Percentiles rank a stretch among this genome's conserved stretches.
These are phyloP conservation scores for Dendrocincla tyrannina DNA, from an alignment of 2,797 vertebrate genomes.

Conservation along the genomic window DNA sequence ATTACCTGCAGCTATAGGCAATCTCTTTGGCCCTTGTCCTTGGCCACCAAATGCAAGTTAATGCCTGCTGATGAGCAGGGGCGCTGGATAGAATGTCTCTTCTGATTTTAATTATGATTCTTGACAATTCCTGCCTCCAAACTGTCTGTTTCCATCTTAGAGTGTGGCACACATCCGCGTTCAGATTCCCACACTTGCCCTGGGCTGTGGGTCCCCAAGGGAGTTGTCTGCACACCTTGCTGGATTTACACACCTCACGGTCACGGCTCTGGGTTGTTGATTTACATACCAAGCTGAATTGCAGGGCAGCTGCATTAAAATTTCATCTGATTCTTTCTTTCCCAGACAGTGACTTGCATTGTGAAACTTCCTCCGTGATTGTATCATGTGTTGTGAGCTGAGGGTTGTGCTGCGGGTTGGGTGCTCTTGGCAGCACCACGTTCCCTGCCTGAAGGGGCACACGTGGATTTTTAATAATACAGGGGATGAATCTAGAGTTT, in stretches of 20 bases:
- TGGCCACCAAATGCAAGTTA: background rate
- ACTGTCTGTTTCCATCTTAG: background rate
- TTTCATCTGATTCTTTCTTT: background rate
- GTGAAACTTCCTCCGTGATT: background rate
- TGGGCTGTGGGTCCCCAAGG: background rate
- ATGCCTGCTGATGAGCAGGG: background rate
- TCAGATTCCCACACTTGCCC: background rate
- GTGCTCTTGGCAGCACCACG: fast-evolving
- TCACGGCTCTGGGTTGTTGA: background rate
- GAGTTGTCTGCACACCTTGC: background rate
- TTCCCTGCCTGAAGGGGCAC: background rate
- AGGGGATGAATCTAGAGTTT: background rate
- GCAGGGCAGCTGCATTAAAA: constrained; percentile 15
- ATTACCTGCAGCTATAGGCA: background rate
- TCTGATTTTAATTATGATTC: background rate
- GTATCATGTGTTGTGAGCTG: background rate
- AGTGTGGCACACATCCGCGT: fast-evolving
- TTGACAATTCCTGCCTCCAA: background rate
- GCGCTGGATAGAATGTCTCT: background rate
- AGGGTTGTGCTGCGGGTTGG: background rate
- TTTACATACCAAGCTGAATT: background rate
- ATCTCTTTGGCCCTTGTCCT: background rate
- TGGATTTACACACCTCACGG: background rate
- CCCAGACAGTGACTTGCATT: background rate
- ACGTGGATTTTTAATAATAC: background rate